phyloP scores from a whole-genome alignment of 2,113 vertebrate genomes.

The Pantherophis guttatus region DNA sequence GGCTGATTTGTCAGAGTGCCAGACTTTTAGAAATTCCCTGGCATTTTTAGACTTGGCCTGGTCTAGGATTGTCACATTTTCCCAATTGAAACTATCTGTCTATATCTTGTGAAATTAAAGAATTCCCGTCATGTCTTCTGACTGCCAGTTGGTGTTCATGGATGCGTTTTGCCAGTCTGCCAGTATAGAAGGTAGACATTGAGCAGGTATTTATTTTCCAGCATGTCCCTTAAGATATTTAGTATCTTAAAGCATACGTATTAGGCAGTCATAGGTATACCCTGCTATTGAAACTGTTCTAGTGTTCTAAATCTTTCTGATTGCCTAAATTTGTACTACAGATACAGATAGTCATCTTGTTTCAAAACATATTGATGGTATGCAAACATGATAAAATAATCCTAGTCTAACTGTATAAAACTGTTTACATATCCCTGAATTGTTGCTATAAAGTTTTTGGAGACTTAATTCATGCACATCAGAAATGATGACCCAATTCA shows the following conservation, averaged over 20 bases:
- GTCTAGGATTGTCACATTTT: too few relatives aligned
- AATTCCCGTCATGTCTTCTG: too few relatives aligned
- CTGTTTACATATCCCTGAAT: not conserved
- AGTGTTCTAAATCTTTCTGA: not conserved
- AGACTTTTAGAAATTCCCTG: too few relatives aligned
- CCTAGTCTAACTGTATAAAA: not conserved
- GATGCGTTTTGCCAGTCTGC: too few relatives aligned
- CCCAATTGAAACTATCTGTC: too few relatives aligned
- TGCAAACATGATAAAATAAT: not conserved
- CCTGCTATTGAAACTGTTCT: not conserved
- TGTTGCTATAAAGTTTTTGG: not conserved
- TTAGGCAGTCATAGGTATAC: not conserved
- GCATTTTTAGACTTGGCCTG: too few relatives aligned
- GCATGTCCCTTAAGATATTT: too few relatives aligned
- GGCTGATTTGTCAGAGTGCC: too few relatives aligned
- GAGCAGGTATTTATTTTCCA: not conserved
- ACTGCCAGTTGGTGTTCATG: too few relatives aligned
- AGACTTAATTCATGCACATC: not conserved
- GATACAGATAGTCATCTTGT: not conserved
- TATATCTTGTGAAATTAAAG: too few relatives aligned
- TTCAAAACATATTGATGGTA: not conserved
- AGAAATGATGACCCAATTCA: not conserved
- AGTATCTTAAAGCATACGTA: not conserved
- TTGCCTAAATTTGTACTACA: not conserved
- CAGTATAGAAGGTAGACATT: not conserved